These are phyloP conservation scores for Psittacula echo DNA, from an alignment of 2,797 vertebrate species.

Conservation along the genomic window DNA sequence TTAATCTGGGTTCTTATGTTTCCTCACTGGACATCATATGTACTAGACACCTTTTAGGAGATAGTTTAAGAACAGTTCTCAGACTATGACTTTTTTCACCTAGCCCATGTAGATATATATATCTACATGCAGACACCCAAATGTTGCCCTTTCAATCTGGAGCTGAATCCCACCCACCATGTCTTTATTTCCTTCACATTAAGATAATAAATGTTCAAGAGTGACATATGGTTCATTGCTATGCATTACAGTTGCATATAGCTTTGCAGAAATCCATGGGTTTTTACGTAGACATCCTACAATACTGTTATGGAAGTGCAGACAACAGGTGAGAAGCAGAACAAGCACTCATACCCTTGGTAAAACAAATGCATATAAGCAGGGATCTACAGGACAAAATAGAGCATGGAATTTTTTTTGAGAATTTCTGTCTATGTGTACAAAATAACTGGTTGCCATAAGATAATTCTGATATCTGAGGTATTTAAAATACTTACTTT, in stretches of 20 bases:
- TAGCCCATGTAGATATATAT: not conserved
- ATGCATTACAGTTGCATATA: not conserved
- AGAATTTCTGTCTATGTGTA: not conserved
- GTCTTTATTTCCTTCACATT: not conserved
- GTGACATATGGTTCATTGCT: not conserved
- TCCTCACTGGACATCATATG: not conserved
- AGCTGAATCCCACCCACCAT: not conserved
- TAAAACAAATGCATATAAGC: not conserved
- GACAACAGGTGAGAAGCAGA: not conserved
- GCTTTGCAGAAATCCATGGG: not conserved
- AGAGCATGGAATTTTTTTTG: not conserved
- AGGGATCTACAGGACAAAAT: not conserved
- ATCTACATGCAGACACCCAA: not conserved
- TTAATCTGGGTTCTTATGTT: not conserved
- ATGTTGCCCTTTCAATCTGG: not conserved
- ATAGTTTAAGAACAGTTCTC: not conserved
- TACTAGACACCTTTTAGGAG: not conserved
- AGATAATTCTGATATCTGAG: not conserved
- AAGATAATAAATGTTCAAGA: not conserved
- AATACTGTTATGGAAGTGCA: not conserved
- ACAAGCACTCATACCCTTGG: not conserved
- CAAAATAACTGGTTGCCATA: not conserved
- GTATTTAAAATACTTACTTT: not conserved
- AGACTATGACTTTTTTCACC: not conserved
- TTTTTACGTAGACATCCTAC: not conserved